These are phyloP conservation scores for Patagioenas fasciata DNA, from an alignment of 2,113 vertebrate species.

Conservation along the genomic window DNA sequence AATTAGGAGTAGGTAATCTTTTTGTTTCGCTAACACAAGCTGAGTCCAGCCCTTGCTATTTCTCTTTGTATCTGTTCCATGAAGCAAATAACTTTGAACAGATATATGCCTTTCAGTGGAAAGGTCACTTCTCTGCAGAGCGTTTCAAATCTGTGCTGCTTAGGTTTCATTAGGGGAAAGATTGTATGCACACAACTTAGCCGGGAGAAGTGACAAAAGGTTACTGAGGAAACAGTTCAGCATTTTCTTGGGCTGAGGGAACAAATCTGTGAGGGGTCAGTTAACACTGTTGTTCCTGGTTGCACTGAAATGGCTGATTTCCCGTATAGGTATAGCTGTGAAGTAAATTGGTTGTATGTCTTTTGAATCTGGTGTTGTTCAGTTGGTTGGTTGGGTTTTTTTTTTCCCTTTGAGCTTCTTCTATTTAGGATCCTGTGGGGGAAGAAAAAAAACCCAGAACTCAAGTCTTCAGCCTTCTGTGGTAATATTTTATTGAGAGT, in stretches of 20 bases:
- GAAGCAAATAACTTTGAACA: neutral
- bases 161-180: neutral
- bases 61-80: neutral
- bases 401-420: neutral
- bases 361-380: neutral
- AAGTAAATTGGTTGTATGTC: neutral
- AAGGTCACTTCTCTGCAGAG: conserved; percentile 10
- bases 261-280: neutral
- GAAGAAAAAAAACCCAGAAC: neutral
- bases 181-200: fast-evolving
- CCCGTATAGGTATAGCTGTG: neutral
- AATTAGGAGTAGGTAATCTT: neutral
- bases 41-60: neutral
- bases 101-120: neutral
- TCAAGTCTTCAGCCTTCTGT: neutral
- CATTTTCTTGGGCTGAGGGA: neutral
- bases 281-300: neutral
- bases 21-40: neutral
- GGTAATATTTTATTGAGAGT: neutral
- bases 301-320: neutral
- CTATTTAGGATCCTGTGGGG: neutral
- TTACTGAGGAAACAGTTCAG: conserved; percentile 3
- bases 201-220: neutral
- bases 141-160: neutral
- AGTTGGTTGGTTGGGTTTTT: no score